Conservation (phyloP, 2,797 vertebrate genomes). For the Enteromius viviparus region DNA sequence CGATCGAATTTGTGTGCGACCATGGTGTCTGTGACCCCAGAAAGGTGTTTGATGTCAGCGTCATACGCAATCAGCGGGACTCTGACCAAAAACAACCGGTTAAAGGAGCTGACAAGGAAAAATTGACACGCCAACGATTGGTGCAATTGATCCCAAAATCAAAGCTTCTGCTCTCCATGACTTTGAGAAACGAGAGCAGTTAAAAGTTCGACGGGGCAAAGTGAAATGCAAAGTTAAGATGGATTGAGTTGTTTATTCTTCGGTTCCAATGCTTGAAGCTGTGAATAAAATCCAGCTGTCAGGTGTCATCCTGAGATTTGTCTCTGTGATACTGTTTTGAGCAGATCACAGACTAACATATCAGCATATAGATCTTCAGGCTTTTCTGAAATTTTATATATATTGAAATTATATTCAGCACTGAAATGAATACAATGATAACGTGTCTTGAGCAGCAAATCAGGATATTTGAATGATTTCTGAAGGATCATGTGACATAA, state of each 20-base stretch:
- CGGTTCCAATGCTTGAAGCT: not conserved
- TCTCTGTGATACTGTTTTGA: too few relatives aligned
- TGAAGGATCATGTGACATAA: too few relatives aligned
- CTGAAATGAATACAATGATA: too few relatives aligned
- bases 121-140: conserved; percentile 26
- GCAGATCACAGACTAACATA: not conserved
- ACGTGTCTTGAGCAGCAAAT: too few relatives aligned
- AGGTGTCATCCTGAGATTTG: not conserved
- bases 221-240: conserved; percentile 26
- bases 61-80: not conserved
- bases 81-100: conserved; percentile 7
- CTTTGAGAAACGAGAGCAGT: conserved; percentile 46
- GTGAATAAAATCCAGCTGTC: not conserved
- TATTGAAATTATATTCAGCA: too few relatives aligned
- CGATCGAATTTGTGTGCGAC: conserved; percentile 10
- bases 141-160: conserved; percentile 49
- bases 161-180: conserved; percentile 32
- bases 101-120: conserved; percentile 35
- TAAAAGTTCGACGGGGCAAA: conserved; percentile 14
- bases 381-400: too few relatives aligned
- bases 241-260: conserved; percentile 26
- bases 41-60: conserved; percentile 24
- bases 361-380: not conserved
- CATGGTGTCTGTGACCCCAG: conserved; percentile 17
- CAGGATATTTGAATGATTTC: too few relatives aligned